These are phyloP conservation scores for Deroplatys truncata DNA, from an alignment of 2,888 invertebrate genomes.

Conservation along the genomic window DNA sequence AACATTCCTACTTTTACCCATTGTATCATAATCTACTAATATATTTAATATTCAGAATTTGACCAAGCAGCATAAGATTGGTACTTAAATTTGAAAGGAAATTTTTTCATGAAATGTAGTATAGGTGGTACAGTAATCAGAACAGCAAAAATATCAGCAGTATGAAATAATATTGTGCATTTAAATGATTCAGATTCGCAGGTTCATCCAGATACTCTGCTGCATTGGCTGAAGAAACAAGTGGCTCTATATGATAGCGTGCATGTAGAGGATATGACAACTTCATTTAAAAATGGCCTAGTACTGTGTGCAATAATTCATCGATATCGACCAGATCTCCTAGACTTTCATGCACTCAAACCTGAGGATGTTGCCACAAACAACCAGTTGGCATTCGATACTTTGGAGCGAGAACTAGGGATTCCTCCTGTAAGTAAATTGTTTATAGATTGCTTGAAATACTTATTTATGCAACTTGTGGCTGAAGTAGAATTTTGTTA, in stretches of 20 bases:
- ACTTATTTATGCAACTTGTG: too few relatives aligned
- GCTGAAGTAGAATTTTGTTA: too few relatives aligned
- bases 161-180: too few relatives aligned
- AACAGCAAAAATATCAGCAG: too few relatives aligned
- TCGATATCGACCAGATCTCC: conserved; percentile 85
- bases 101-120: too few relatives aligned
- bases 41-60: too few relatives aligned
- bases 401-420: conserved; percentile 80
- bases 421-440: conserved; percentile 50
- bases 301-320: conserved; percentile 70
- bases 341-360: conserved; percentile 66
- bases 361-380: conserved; percentile 62
- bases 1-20: too few relatives aligned
- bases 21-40: too few relatives aligned
- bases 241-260: conserved; percentile 58
- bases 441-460: background rate
- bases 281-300: conserved; percentile 64
- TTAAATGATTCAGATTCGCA: conserved; percentile 53
- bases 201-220: conserved; percentile 68
- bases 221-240: conserved; percentile 74
- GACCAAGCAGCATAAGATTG: too few relatives aligned
- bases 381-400: conserved; percentile 80
- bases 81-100: too few relatives aligned
- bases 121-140: too few relatives aligned
- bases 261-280: conserved; percentile 60